Base-by-base conservation (phyloP, 1,140 invertebrate species). In the Meloidogyne floridensis region DNA sequence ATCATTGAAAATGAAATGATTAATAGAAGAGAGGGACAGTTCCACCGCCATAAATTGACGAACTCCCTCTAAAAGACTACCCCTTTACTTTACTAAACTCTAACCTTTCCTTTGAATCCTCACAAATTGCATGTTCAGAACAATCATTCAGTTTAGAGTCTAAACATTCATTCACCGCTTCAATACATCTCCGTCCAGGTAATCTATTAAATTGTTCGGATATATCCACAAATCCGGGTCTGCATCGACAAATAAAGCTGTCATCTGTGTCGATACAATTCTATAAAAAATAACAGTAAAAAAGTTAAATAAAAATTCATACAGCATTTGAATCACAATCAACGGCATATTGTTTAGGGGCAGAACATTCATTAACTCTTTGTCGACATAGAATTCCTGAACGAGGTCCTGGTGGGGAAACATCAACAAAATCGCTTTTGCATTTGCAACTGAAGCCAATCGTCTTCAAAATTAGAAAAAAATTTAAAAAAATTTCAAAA, bases 61-160 rank as follows among this genome's bases (percentile, higher is more conserved):
- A 32, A 2, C 32, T 32, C 32, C 32, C 70, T 42, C 32, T 18
- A 47, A 32, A 32, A 32, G 32, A 32, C 32, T 32, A 47, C 47
- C 56, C 11, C 10, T 72, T n/a, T n/a, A 65, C 6, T n/a, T 13
- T 11, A 4, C 10, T 9, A 56, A 79, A 42, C 8, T 15, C 0
- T n/a, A 76, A 85, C 51, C 84, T 82, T 80, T 89, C 88, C 73
- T 90, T 90, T 0, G 93, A 93, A 90, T 98, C 98, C 53, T 93
- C 93, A 91, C 97, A 98, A 2, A 91, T 92, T 0, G 92, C 96
- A 75, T 94, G 92, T 10, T 93, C 92, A 84, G 95, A 94, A 87
- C 97, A 99, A 90, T 98, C 96, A 89, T 98, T 95, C 10, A 96
- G 90, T 75, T 96, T 95, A 9, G 93, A 89, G 0, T 94, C 93